Percentiles rank a stretch among this genome's conserved stretches.
phyloP scores from a whole-genome alignment of 2,113 vertebrate species.

The Castor canadensis region DNA sequence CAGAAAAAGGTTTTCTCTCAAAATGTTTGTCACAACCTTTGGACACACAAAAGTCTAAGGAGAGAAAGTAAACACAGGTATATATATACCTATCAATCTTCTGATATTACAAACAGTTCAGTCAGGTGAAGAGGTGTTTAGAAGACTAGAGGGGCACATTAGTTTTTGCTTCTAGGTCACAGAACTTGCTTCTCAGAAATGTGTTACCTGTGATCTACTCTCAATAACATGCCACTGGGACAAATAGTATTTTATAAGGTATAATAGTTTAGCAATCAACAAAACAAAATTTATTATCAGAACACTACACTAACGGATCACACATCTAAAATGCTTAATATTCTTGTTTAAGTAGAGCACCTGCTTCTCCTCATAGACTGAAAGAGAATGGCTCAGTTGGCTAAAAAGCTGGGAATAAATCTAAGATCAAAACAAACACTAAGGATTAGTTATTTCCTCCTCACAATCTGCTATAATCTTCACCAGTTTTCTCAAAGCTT shows the following conservation, averaged over 20 bases:
- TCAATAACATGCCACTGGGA: not conserved
- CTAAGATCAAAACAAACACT: not conserved
- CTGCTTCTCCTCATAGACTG: not conserved
- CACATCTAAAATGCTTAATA: not conserved
- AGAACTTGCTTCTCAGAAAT: not conserved
- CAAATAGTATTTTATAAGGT: not conserved
- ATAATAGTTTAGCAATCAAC: not conserved
- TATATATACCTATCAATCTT: slow-evolving; percentile 34
- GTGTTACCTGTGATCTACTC: not conserved
- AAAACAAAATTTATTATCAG: not conserved
- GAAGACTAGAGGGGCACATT: not conserved
- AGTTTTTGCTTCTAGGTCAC: not conserved
- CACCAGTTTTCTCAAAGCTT: not conserved
- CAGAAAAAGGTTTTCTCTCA: slow-evolving; percentile 35
- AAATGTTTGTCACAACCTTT: slow-evolving; percentile 56
- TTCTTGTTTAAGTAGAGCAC: not conserved
- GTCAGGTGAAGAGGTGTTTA: not conserved
- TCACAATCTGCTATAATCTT: not conserved
- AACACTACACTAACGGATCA: not conserved
- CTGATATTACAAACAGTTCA: slow-evolving; percentile 43
- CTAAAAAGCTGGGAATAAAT: not conserved
- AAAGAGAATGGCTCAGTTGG: not conserved
- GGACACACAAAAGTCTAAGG: not conserved
- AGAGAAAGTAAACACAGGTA: slow-evolving; percentile 39
- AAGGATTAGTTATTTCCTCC: not conserved